phyloP scores from a whole-genome alignment of 2,113 vertebrate genomes.

The Archilochus colubris region DNA sequence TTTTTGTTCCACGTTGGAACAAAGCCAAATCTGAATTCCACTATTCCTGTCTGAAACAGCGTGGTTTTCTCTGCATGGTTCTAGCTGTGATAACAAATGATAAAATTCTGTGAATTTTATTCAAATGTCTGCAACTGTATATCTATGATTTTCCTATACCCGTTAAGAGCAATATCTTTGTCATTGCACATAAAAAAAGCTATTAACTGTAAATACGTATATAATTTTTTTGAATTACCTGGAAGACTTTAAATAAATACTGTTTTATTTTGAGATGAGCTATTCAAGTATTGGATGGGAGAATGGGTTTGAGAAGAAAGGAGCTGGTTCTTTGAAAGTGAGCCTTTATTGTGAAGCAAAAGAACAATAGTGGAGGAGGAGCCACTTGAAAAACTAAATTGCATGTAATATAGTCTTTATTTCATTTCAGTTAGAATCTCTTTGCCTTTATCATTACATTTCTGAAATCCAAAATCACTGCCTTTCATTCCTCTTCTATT shows the following conservation, averaged over 20 bases:
- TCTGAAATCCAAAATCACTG: slow-evolving; percentile 32
- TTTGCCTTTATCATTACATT: slow-evolving; percentile 28
- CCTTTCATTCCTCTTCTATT: slow-evolving; percentile 41
- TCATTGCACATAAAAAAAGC: neutral
- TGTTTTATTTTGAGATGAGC: neutral
- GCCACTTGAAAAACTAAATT: slow-evolving; percentile 39
- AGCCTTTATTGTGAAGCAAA: neutral
- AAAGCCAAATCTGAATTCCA: neutral
- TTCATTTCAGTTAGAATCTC: slow-evolving; percentile 18
- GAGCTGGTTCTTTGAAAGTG: neutral
- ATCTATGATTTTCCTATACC: neutral
- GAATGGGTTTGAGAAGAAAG: neutral
- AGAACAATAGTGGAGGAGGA: slow-evolving; percentile 46
- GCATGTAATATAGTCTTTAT: slow-evolving; percentile 7
- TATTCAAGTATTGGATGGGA: neutral
- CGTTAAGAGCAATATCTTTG: neutral
- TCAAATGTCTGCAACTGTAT: neutral
- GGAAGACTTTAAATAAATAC: neutral
- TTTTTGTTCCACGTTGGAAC: neutral
- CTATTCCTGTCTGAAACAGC: neutral
- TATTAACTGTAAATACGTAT: neutral
- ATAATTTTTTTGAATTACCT: neutral
- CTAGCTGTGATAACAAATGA: neutral
- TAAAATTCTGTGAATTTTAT: neutral
- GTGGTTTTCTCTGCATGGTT: neutral